phyloP scores from a whole-genome alignment of 1,140 invertebrate genomes.

The Pantala flavescens region DNA sequence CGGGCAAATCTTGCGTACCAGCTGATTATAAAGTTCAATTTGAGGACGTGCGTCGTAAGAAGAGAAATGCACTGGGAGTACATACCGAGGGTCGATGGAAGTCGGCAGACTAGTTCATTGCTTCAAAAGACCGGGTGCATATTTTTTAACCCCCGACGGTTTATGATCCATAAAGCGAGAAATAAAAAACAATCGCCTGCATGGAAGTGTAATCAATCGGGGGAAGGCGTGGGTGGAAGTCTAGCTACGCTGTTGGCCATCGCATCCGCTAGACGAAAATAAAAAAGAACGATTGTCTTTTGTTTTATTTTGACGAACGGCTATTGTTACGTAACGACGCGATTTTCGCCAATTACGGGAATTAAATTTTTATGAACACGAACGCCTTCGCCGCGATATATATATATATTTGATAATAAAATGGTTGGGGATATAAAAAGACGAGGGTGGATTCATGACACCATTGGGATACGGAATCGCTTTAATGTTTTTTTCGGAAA shows the following conservation, averaged over 20 bases:
- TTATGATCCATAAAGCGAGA: not conserved
- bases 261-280: not conserved
- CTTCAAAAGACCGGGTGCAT: not conserved
- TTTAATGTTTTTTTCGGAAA: no score
- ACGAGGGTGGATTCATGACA: no score
- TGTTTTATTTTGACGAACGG: constrained; percentile 4
- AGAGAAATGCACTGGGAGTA: no score
- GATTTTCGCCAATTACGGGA: not conserved
- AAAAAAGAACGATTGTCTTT: not conserved
- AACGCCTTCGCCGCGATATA: no score
- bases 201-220: not conserved
- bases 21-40: no score
- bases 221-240: not conserved
- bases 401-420: not conserved
- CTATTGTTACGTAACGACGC: not conserved
- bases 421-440: not conserved
- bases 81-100: not conserved
- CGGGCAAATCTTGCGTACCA: no score
- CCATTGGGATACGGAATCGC: no score
- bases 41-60: no score
- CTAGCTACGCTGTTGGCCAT: not conserved
- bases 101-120: not conserved
- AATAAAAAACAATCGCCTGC: constrained; percentile 14
- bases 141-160: not conserved
- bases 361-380: no score